phyloP scores from a whole-genome alignment of 2,888 invertebrate genomes.

The Dascillus cervinus region DNA sequence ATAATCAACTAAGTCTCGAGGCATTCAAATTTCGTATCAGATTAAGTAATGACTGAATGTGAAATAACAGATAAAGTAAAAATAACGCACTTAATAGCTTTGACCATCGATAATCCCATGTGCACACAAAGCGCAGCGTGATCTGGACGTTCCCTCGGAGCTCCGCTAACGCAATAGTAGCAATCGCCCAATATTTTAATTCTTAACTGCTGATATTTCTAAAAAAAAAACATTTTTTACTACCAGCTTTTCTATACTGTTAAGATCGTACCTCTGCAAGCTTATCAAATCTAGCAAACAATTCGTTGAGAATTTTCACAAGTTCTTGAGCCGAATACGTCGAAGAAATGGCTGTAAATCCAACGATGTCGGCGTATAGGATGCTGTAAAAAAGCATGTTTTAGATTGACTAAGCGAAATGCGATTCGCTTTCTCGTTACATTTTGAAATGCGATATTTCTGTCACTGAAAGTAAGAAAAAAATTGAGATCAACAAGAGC shows the following conservation, averaged over 20 bases:
- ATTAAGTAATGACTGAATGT: no score
- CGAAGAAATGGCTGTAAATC: conserved; percentile 93
- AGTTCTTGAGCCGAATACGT: conserved; percentile 93
- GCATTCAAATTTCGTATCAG: no score
- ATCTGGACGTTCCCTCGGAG: conserved; percentile 81
- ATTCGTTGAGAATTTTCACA: conserved; percentile 90
- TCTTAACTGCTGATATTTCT: conserved; percentile 90
- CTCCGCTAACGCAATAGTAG: conserved; percentile 96
- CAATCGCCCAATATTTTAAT: conserved; percentile 96
- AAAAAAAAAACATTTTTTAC: conserved; percentile 25
- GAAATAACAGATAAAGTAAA: no score
- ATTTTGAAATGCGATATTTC: no score
- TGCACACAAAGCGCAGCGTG: conserved; percentile 90
- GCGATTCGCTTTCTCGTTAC: no score
- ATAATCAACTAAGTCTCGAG: no score
- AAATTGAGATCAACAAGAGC: no score
- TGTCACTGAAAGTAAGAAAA: no score
- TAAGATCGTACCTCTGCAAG: conserved; percentile 62
- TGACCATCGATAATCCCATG: conserved; percentile 95
- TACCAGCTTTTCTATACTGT: neutral
- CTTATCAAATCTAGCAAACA: conserved; percentile 92
- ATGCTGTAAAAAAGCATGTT: conserved; percentile 70
- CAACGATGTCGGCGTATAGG: conserved; percentile 95
- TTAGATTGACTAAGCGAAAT: no score
- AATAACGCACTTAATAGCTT: conserved; percentile 85